Evolutionary conservation across 2,113 vertebrate species (phyloP), one percentile per base, ranked within the genome.

Genomic region (Rhynchopsitta pachyrhyncha): DNA sequence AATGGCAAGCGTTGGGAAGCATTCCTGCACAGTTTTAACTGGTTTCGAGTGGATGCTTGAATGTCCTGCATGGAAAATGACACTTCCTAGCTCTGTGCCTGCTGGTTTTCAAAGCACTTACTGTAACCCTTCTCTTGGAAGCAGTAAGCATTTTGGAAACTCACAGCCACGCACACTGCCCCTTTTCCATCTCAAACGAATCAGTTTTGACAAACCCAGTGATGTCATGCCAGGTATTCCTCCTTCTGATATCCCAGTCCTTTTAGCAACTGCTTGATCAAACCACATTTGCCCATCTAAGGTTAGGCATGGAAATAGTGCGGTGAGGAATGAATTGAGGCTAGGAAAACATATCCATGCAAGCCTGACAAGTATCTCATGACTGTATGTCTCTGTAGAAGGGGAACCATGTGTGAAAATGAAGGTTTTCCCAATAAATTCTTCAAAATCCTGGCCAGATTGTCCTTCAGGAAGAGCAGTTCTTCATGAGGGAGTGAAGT

Each of bases 41-140:
- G 47, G 67, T 87, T 78, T 75, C 83, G 77, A 93, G 81, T 92
- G 96, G 91, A 92, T 82, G 89, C 93, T 96, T 96, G 96, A 79
- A 88, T 95, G 85, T 82, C 76, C 50, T 90, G 63, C 75, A 31
- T 88, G 77, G 86, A 67, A 95, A 81, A 62, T 29, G 87, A 87
- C 81, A 90, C 74, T 90, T 96, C 91, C 47, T 96, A 52, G 93
- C 82, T 95, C 88, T 86, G 90, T 96, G 81, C 88, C 96, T 97
- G 74, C 97, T 97, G 94, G 47, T 97, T 97, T 91, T 85, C 77
- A 91, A 95, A 97, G 87, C 79, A 55, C 97, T 98, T 67, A 82
- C 95, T 81, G 86, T 95, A 84, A 73, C 94, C 79, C 69, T 44
- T 86, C 80, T 70, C 63, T 83, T 85, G 93, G 91, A 78, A 94